Base-by-base conservation (phyloP, 2,888 invertebrate species). In the Cheilosia scutellata region DNA sequence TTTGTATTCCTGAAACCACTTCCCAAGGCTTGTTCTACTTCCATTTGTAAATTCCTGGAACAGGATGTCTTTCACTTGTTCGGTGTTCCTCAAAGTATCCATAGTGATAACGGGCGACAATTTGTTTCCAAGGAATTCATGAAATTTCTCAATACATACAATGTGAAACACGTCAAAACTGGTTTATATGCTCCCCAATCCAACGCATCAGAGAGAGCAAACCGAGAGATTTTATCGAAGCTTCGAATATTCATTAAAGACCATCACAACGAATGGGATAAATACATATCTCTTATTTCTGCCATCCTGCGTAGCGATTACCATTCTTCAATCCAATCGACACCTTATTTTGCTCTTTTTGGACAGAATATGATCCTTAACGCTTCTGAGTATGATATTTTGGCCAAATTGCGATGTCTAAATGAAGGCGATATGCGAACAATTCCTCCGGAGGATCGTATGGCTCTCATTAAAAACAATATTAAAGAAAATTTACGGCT, bases 11-110 rank as follows among this genome's bases (percentile, higher is more conserved):
- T 44, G n/a, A 66, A 66, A 16, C 37, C 78, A 66, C 25, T 55
- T 62, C 58, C 47, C 80, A 63, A 76, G 60, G 57, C 66, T 4
- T 51, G n/a, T 40, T 9, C 40, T 53, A 31, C 25, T 20, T 27
- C 71, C 29, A 68, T 83, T 60, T 66, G 66, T 53, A 51, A 53
- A n/a, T 66, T n/a, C n/a, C 11, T 66, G n/a, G 66, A 66, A 5
- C 37, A 66, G 11, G 27, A 53, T 1, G 25, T 65, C 4, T 65
- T 37, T 11, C 65, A 65, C n/a, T n/a, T 51, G 9, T 65, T 65
- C 25, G 65, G 66, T 25, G 40, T 27, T 13, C 65, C 51, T 6
- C n/a, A 44, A 44, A 6, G 6, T n/a, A n/a, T 44, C n/a, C 44
- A 44, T n/a, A n/a, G 44, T 6, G 66, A 53, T 27, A 53, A 66